These are phyloP conservation scores for Agrochola macilenta DNA, from an alignment of 2,888 invertebrate genomes.

Conservation along the genomic window DNA sequence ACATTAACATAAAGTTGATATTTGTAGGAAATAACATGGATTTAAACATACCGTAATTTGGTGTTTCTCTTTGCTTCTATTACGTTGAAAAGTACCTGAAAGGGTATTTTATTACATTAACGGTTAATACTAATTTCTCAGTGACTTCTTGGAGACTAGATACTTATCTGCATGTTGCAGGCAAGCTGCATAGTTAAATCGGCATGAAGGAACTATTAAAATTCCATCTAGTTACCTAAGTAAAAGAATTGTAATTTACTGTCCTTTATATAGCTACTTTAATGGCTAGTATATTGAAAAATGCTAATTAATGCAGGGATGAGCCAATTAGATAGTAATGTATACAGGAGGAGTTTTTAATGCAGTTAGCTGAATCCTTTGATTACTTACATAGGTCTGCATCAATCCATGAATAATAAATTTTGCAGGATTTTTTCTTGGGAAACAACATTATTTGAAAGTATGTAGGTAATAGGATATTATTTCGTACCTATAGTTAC, in stretches of 20 bases:
- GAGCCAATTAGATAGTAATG: conserved; percentile 13
- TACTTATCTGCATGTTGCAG: background rate
- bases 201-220: conserved; percentile 15
- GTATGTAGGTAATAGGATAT: no score
- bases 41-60: background rate
- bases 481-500: no score
- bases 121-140: background rate
- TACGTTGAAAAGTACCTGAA: background rate
- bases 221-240: conserved; percentile 9
- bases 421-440: no score
- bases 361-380: no score
- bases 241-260: conserved; percentile 16
- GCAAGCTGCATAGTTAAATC: conserved; percentile 11
- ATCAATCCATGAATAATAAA: no score
- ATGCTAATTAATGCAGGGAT: conserved; percentile 18
- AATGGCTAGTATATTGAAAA: conserved; percentile 19
- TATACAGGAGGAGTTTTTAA: no score
- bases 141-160: background rate
- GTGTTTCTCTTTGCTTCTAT: background rate
- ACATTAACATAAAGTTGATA: no score
- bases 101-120: background rate
- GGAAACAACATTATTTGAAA: no score
- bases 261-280: conserved; percentile 7
- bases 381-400: no score
- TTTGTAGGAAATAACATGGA: no score